Conservation (phyloP, 2,888 invertebrate genomes). For the Tineola bisselliella region DNA sequence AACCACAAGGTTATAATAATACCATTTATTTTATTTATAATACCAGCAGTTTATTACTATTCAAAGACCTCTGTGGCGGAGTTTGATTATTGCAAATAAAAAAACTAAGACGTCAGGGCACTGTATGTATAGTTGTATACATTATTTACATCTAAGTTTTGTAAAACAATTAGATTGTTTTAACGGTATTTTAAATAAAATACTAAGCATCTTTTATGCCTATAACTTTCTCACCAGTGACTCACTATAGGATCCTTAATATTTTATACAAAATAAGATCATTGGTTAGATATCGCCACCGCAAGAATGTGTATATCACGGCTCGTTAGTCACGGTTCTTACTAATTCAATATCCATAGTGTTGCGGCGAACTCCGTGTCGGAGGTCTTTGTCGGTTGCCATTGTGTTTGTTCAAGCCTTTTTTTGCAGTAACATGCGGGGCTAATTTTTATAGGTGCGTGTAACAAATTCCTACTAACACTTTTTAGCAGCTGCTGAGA, state of each 20-base stretch:
- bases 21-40: too few relatives aligned
- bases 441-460: slow-evolving; percentile 40
- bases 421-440: slow-evolving; percentile 30
- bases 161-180: too few relatives aligned
- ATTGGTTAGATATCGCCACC: slow-evolving; percentile 25
- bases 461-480: slow-evolving; percentile 33
- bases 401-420: slow-evolving; percentile 35
- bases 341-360: slow-evolving; percentile 22
- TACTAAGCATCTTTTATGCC: too few relatives aligned
- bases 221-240: not conserved
- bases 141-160: too few relatives aligned
- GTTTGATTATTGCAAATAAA: too few relatives aligned
- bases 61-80: too few relatives aligned
- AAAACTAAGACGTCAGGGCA: too few relatives aligned
- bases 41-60: too few relatives aligned
- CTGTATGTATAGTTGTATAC: too few relatives aligned
- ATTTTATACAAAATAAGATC: not conserved
- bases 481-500: slow-evolving; percentile 10
- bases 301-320: slow-evolving; percentile 41
- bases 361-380: slow-evolving; percentile 22
- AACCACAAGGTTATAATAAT: too few relatives aligned
- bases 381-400: slow-evolving; percentile 21
- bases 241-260: not conserved
- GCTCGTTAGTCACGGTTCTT: slow-evolving; percentile 42
- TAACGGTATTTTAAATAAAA: too few relatives aligned